Evolutionary conservation across 2,888 invertebrate species (phyloP), one percentile per base, ranked within the genome.

Genomic region (Latrodectus elegans): DNA sequence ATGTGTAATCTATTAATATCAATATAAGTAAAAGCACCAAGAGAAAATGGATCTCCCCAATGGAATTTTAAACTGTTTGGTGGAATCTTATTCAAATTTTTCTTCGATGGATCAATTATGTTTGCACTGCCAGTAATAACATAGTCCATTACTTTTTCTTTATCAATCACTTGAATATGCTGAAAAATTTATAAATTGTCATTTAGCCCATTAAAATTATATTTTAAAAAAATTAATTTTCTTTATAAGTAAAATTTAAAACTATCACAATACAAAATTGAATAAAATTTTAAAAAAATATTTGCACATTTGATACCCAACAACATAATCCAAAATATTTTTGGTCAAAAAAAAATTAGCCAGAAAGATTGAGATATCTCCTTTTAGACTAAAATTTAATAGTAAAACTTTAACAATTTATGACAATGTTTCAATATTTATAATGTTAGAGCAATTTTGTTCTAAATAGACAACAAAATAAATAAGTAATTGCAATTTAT

Each of bases 21-120:
- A 53, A 89, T 72, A 55, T 85, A 89, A 49, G 75, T 68, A 75
- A 89, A 89, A 9, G 85, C 89, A 12, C 89, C 89, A 15, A 88
- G 71, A 49, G 88, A 85, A 22, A 88, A 89, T 49, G 82, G 78
- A 38, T 88, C 80, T 11, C 78, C 88, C 89, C 89, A 89, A 49
- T 84, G 84, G 68, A 88, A 89, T 4, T 65, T 60, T 9, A 89
- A 51, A 49, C 88, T 87, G 49, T 78, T 75, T 8, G 77, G 74
- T 22, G 89, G 89, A 53, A 89, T 77, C 14, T 84, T 72, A 12
- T 82, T 60, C 15, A 26, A n/a, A 75, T 89, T 72, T 60, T 78
- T 89, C 53, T 55, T 75, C 8, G 88, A 88, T 12, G 89, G 89
- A 71, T 89, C 88, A n/a, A 89, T 84, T 49, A 88, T 84, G 55